Base-by-base conservation (phyloP, 2,888 invertebrate species). In the Plebejus anna region DNA sequence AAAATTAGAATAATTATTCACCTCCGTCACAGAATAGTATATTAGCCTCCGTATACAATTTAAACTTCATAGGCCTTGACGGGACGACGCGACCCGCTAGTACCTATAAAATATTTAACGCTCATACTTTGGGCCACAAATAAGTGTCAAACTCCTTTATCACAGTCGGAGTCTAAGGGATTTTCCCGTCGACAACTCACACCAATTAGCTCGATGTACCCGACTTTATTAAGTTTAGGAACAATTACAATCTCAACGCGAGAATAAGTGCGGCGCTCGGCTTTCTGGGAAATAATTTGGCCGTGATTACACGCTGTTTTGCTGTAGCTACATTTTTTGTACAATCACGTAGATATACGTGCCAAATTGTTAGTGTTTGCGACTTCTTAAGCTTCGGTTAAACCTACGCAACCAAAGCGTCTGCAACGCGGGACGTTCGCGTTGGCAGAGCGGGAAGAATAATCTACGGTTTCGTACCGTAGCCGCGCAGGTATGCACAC, bases 131-230 rank as follows among this genome's bases (percentile, higher is more conserved):
- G 38, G 28, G 22, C 11, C 59, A 32, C 22, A 13, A 55, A 76
- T 59, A 76, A 76, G 76, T 75, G 75, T 75, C 73, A 77, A 77
- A 78, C 71, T 76, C 75, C 76, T 79, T 78, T 77, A 79, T 75
- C 71, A 42, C 42, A 42, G 57, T 28, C 28, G 59, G 42, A 70
- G 71, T 57, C 71, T 59, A 76, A 76, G 76, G 72, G 76, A 72
- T 72, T 76, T 76, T 57, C 71, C 59, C 78, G 76, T 77, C 78
- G 80, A 79, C 78, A 84, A 82, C 82, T 83, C 83, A 81, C 80
- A 81, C 82, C 84, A 84, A 84, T 87, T 86, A 85, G 80, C 79
- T 81, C 83, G 84, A 83, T 83, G 82, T 76, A 80, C 80, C 80
- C 79, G 79, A 16, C 55, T 71, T 79, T 72, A 80, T 80, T 79